Percentiles rank a stretch among this genome's conserved stretches.
Conservation (phyloP, 2,888 invertebrate genomes). For the Eupithecia abbreviata region DNA sequence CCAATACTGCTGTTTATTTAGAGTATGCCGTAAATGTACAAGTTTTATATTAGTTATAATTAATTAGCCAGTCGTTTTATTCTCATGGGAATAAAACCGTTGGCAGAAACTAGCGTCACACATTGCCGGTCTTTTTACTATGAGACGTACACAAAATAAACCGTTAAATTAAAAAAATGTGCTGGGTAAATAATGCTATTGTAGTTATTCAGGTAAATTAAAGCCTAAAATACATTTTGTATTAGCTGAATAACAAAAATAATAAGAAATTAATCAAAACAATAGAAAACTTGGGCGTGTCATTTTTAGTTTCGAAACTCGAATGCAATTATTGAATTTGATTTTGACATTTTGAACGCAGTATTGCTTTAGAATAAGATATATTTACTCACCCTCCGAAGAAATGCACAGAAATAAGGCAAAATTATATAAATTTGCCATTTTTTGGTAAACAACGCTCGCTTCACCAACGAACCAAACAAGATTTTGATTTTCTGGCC, state of each 20-base stretch:
- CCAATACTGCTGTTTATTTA: too few relatives aligned
- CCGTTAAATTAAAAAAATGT: background rate
- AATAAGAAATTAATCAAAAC: conserved; percentile 5
- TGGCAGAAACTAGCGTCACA: background rate
- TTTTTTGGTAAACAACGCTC: conserved; percentile 53
- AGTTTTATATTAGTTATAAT: too few relatives aligned
- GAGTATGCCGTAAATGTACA: too few relatives aligned
- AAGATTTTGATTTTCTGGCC: background rate
- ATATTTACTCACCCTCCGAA: conserved; percentile 61
- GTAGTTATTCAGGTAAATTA: background rate
- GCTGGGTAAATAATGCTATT: background rate
- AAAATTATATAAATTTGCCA: conserved; percentile 54
- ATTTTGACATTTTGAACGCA: background rate
- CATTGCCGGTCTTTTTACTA: background rate
- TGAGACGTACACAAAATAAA: background rate
- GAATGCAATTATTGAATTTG: conserved; percentile 17
- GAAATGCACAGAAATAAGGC: conserved; percentile 54
- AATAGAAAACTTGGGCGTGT: conserved; percentile 34
- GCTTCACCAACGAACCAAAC: background rate
- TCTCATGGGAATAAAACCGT: background rate
- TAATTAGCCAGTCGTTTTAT: too few relatives aligned
- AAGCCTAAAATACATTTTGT: background rate
- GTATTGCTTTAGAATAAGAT: background rate
- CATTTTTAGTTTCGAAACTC: conserved; percentile 23
- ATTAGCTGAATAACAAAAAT: background rate